Evolutionary conservation across 1,140 invertebrate genomes (phyloP).

Genomic region (Drosophila athabasca): DNA sequence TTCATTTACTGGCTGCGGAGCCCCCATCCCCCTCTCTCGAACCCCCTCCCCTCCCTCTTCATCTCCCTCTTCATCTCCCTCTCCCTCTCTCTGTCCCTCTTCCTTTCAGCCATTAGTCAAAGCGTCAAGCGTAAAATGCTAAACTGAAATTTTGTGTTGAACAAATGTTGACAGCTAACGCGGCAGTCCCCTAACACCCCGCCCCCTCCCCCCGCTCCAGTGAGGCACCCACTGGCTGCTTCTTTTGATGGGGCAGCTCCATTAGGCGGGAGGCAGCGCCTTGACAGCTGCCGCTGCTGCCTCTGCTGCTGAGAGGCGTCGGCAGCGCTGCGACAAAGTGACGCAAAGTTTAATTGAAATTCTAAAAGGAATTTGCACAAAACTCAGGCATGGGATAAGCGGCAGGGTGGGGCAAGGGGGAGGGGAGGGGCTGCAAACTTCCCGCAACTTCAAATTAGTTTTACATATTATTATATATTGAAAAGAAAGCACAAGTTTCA

Average conservation of each 20-base stretch:
- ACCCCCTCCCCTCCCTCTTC: background rate
- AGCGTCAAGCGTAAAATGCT: conserved; percentile 78
- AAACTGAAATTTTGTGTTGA: conserved; percentile 79
- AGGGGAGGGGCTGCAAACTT: conserved; percentile 7
- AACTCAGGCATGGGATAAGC: conserved; percentile 33
- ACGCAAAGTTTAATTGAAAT: conserved; percentile 79
- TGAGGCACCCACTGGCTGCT: too few species aligned
- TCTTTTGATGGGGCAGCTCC: conserved; percentile 33
- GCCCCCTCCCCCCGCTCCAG: background rate
- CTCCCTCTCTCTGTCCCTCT: background rate
- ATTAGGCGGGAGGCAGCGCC: conserved; percentile 45
- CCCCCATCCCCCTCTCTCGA: background rate
- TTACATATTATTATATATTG: conserved; percentile 61
- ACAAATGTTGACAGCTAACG: conserved; percentile 74
- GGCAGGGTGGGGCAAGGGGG: conserved; percentile 16
- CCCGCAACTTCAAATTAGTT: conserved; percentile 67
- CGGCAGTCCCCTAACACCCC: conserved; percentile 19
- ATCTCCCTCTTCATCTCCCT: background rate
- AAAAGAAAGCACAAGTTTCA: conserved; percentile 4
- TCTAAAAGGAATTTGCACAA: conserved; percentile 61
- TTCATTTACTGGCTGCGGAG: conserved; percentile 51
- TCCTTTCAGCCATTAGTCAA: conserved; percentile 61
- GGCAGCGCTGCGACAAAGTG: conserved; percentile 74
- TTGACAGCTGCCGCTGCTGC: conserved; percentile 61
- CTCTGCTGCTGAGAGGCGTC: too few species aligned